Conservation (phyloP, 1,140 invertebrate species). For the Penaeus chinensis region DNA sequence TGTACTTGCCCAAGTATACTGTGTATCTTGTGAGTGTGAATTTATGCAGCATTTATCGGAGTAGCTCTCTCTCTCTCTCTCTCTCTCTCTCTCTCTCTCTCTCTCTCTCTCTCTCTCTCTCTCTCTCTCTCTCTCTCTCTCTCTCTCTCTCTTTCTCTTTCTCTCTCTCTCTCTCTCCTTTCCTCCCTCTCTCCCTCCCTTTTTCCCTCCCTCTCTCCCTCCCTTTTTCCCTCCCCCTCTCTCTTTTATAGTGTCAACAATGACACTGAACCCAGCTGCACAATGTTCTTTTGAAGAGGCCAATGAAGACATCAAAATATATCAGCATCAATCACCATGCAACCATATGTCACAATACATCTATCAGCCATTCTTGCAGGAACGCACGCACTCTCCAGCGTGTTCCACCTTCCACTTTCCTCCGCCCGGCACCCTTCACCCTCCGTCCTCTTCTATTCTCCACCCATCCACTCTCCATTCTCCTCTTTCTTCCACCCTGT, state of each 20-base stretch:
- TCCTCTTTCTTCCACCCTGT: background rate
- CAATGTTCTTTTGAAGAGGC: too few relatives aligned
- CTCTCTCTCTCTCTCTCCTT: constrained; percentile 22
- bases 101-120: constrained; percentile 16
- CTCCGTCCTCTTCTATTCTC: background rate
- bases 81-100: background rate
- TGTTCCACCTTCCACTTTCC: too few relatives aligned
- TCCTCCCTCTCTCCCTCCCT: background rate
- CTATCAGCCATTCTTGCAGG: too few relatives aligned
- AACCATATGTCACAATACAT: too few relatives aligned
- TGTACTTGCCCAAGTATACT: too few relatives aligned
- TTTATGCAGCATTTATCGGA: too few relatives aligned
- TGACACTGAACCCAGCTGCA: too few relatives aligned
- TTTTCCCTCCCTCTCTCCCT: constrained; percentile 23
- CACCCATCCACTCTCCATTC: background rate
- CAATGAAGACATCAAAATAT: too few relatives aligned
- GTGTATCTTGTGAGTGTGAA: too few relatives aligned
- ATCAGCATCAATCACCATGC: too few relatives aligned
- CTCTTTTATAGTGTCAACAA: too few relatives aligned
- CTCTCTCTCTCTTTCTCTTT: constrained; percentile 34
- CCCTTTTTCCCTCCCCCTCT: constrained; percentile 27
- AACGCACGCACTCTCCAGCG: too few relatives aligned
- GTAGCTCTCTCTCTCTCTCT: background rate
- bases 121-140: constrained; percentile 28
- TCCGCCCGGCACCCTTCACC: background rate